Evolutionary conservation across 1,140 invertebrate genomes (phyloP), one percentile per base, ranked within the genome.

Genomic region (Drosophila cardini): DNA sequence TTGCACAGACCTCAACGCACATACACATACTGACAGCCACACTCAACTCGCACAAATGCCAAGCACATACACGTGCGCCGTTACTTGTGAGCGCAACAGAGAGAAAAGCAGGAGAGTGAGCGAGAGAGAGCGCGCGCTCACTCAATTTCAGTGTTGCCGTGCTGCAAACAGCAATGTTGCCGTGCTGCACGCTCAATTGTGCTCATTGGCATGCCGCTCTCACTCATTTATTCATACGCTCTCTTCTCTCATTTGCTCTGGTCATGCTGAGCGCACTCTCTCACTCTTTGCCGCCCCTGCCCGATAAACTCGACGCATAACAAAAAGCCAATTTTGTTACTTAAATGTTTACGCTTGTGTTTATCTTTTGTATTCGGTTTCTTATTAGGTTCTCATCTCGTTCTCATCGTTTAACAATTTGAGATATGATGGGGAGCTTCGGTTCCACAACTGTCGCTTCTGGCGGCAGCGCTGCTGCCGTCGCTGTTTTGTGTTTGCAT

Each of bases 311-410:
- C 69, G 15, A 67, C 67, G 79, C 87, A 89, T 87, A 87, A 90
- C 87, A 90, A 90, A 90, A 90, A 90, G 87, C 87, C 87, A 90
- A 90, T 90, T 90, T 90, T 90, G 87, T 90, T 90, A 90, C 87
- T 90, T 90, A 90, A 90, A 90, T 90, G 87, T 90, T 90, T 90
- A 90, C 87, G 87, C 87, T 90, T 87, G 87, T 90, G 87, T 90
- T 90, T 90, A 90, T 90, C 87, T 90, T 90, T 90, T 90, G 87
- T 90, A 90, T 90, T 90, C 87, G 87, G 87, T 90, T 90, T 90
- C 87, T 90, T 90, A 90, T 90, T 90, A 90, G 87, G 87, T 90
- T 90, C 87, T 90, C 87, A 90, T 90, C 87, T 90, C 87, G 84
- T 87, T 87, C 84, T 90, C 87, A 90, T 90, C 87, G 87, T 90